Evolutionary conservation across 2,888 invertebrate genomes (phyloP), one percentile per base, ranked within the genome.

Genomic region (Pandemis heparana): DNA sequence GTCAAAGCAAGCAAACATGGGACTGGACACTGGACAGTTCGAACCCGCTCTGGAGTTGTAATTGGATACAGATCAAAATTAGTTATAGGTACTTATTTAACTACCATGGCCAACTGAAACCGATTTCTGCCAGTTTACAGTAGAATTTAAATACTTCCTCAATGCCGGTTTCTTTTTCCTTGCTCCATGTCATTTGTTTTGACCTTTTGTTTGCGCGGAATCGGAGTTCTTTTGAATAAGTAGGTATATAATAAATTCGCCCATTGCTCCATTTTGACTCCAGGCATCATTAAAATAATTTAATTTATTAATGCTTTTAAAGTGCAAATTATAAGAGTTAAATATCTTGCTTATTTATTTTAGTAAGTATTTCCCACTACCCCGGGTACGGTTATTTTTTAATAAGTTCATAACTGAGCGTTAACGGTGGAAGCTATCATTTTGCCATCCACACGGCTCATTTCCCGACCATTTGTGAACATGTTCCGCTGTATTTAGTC

Each of bases 51-150:
- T 69, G 60, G 75, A 53, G 18, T 75, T 77, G 72, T 76, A 77
- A 77, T 80, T 66, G 74, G 78, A 78, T 80, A 76, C 60, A 80
- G 79, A 82, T 79, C n/a, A 84, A 81, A 77, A 86, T 86, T 87
- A 85, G 88, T 87, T 87, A 86, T 80, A n/a, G n/a, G n/a, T n/a
- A 77, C 78, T 78, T 78, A 82, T 84, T 82, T 87, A 87, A 88
- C 87, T 88, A 85, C 82, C 79, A 75, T 77, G 12, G 3, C 56
- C 12, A 12, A 56, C 18, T 23, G 56, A 16, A 5, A 48, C 48
- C n/a, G 5, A 48, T 48, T 10, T 18, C 23, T 12, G 23, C 23
- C 56, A 23, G 56, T 56, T 16, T 10, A 12, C 10, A 56, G 9
- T 56, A 0, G 23, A 23, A 56, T 23, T 9, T 5, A 56, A 23